A percentile compares a stretch with the other conserved stretches of the same genome.
These are phyloP conservation scores for Aviceda subcristata DNA, from an alignment of 2,113 vertebrate species.

Conservation along the genomic window DNA sequence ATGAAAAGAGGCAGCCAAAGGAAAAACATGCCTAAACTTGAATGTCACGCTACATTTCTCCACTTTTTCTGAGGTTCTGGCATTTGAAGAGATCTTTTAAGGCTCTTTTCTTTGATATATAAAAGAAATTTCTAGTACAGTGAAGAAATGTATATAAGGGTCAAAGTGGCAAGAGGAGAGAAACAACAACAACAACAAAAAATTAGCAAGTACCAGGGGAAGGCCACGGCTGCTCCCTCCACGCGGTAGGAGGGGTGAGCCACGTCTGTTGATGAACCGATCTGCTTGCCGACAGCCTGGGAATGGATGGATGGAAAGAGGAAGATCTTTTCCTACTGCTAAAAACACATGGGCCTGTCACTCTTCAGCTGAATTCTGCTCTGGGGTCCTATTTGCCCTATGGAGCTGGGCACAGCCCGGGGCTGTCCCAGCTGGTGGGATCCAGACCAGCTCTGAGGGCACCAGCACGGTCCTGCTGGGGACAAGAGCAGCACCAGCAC, in stretches of 20 bases:
- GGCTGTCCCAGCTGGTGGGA: neutral
- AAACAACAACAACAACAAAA: neutral
- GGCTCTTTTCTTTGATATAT: neutral
- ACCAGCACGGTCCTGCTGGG: neutral
- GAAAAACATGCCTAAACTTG: neutral
- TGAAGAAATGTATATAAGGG: neutral
- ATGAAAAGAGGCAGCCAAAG: slow-evolving; percentile 21
- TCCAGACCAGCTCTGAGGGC: neutral
- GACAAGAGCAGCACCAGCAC: neutral
- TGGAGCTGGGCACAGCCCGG: neutral
- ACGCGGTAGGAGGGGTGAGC: neutral
- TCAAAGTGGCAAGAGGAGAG: neutral
- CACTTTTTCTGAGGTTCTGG: slow-evolving; percentile 9
- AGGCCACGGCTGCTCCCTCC: neutral
- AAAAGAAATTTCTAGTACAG: neutral
- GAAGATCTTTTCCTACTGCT: neutral
- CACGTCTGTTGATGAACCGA: neutral
- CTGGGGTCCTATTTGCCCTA: neutral
- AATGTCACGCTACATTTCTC: slow-evolving; percentile 26
- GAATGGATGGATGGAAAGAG: neutral
- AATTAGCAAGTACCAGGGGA: neutral
- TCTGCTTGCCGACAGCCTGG: neutral
- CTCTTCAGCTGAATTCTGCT: neutral
- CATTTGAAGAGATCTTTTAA: slow-evolving; percentile 39
- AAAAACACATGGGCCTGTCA: neutral